These are phyloP conservation scores for Heliconius himera DNA, from an alignment of 1,140 invertebrate genomes.

Conservation along the genomic window DNA sequence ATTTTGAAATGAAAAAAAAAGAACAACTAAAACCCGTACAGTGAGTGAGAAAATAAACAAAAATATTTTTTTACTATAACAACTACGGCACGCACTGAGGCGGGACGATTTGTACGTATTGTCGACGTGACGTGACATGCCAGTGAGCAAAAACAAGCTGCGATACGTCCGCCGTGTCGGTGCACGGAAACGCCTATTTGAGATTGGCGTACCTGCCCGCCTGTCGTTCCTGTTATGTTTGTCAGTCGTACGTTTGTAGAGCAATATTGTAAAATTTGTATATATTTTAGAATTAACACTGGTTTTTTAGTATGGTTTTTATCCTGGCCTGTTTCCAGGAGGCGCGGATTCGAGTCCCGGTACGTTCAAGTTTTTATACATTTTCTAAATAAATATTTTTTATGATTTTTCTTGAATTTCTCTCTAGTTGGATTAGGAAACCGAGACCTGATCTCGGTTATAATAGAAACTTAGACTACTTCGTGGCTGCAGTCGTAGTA, in stretches of 20 bases:
- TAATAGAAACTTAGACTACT: too few species aligned
- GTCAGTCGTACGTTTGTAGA: not conserved
- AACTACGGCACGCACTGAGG: not conserved
- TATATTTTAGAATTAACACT: too few species aligned
- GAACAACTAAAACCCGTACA: not conserved
- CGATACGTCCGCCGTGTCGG: constrained; percentile 12
- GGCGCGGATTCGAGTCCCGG: too few species aligned
- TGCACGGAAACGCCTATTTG: constrained; percentile 5
- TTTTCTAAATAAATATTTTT: too few species aligned
- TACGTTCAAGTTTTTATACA: too few species aligned
- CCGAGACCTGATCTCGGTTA: too few species aligned
- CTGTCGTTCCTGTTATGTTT: not conserved
- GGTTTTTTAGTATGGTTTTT: too few species aligned
- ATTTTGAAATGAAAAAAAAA: not conserved
- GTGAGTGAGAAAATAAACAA: not conserved
- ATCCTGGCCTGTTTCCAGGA: too few species aligned
- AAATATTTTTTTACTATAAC: constrained; percentile 3
- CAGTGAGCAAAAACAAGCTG: constrained; percentile 23
- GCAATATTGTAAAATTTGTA: not conserved
- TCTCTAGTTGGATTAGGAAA: too few species aligned
- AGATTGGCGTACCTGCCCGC: not conserved
- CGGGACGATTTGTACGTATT: constrained; percentile 12
- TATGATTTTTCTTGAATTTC: too few species aligned
- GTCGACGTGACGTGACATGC: constrained; percentile 21
- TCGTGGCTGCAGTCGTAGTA: too few species aligned